These are phyloP conservation scores for Linyphia triangularis DNA, from an alignment of 2,888 invertebrate species.

Conservation along the genomic window DNA sequence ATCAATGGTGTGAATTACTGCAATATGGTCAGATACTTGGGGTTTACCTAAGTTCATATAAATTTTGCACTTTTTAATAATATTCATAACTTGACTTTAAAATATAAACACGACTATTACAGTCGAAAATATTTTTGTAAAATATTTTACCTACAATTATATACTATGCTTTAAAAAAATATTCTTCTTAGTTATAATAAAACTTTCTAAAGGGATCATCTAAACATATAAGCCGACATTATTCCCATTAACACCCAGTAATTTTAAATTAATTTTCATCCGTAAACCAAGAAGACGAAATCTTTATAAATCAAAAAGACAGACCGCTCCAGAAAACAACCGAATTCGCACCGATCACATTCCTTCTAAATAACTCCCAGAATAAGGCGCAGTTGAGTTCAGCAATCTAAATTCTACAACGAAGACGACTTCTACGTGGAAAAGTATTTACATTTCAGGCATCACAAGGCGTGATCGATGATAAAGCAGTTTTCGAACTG, in stretches of 20 bases:
- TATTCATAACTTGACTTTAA: too few relatives aligned
- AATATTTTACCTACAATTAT: too few relatives aligned
- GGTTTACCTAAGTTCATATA: too few relatives aligned
- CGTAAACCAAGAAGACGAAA: neutral
- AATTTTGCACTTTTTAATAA: too few relatives aligned
- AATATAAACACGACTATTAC: too few relatives aligned
- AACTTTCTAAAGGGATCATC: too few relatives aligned
- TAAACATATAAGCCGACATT: neutral
- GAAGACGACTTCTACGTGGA: neutral
- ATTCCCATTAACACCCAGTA: neutral
- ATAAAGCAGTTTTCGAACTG: slow-evolving; percentile 56
- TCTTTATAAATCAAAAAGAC: neutral
- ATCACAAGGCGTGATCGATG: slow-evolving; percentile 52
- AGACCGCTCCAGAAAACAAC: neutral
- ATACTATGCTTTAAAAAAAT: too few relatives aligned
- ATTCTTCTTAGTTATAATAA: too few relatives aligned
- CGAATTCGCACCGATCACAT: neutral
- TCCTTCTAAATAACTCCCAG: slow-evolving; percentile 55
- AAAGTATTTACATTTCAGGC: slow-evolving; percentile 57
- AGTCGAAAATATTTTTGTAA: too few relatives aligned
- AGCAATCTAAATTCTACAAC: neutral
- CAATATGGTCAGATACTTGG: too few relatives aligned
- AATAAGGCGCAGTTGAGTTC: neutral
- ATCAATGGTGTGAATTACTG: too few relatives aligned
- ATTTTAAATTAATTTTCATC: neutral